Conservation (phyloP, 2,113 vertebrate species). For the Cephalophus harveyi region DNA sequence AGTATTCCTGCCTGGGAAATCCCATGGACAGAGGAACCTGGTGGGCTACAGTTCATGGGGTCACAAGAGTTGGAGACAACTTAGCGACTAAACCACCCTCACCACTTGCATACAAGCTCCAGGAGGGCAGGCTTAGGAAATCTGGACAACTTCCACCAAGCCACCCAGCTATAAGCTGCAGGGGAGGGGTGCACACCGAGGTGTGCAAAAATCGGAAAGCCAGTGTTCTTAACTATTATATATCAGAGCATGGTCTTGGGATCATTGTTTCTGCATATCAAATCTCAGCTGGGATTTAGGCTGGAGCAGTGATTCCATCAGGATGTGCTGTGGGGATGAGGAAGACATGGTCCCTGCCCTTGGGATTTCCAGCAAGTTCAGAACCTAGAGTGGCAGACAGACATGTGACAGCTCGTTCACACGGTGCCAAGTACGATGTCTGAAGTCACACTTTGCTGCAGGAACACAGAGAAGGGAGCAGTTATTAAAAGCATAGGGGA, state of each 20-base stretch:
- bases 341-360: background rate
- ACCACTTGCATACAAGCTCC: background rate
- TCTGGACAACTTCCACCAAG: background rate
- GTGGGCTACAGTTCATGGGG: background rate
- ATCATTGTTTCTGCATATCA: background rate
- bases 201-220: background rate
- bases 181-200: background rate
- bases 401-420: background rate
- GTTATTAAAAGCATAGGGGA: no score
- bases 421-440: rapidly evolving
- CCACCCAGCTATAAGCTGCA: background rate
- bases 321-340: background rate
- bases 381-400: background rate
- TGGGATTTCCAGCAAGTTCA: background rate
- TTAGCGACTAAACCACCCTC: background rate
- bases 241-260: background rate
- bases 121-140: background rate
- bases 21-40: background rate
- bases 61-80: background rate
- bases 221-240: background rate
- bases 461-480: background rate
- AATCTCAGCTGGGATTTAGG: background rate
- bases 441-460: rapidly evolving
- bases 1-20: background rate
- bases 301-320: background rate